Conservation (phyloP, 2,113 vertebrate genomes). For the Oreotrochilus melanogaster region DNA sequence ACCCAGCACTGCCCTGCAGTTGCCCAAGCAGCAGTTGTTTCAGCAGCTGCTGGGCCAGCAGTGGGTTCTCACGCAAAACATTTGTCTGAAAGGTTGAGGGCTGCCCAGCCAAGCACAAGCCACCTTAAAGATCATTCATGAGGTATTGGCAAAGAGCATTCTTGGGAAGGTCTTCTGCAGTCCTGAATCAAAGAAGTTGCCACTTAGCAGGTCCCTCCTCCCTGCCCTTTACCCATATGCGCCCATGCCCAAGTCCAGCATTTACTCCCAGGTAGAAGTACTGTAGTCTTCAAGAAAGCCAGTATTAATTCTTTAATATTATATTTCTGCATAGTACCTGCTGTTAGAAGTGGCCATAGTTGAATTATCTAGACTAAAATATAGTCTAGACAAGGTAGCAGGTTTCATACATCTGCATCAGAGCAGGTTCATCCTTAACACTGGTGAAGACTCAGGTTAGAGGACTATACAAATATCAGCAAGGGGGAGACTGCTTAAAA, state of each 20-base stretch:
- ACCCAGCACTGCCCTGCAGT: background rate
- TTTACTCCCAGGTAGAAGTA: background rate
- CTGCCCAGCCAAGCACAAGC: background rate
- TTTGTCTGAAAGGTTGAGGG: background rate
- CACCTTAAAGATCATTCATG: background rate
- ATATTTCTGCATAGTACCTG: background rate
- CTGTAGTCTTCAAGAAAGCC: background rate
- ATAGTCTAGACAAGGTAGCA: fast-evolving
- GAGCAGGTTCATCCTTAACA: background rate
- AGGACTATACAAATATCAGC: background rate
- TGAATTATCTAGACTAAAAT: background rate
- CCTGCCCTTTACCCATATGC: background rate
- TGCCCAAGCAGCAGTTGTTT: background rate
- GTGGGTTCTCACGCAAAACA: background rate
- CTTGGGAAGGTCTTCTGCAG: background rate
- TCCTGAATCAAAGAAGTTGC: background rate
- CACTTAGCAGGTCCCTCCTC: background rate
- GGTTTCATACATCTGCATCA: background rate
- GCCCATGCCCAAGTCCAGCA: background rate
- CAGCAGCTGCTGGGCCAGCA: background rate
- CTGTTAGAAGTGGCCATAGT: background rate
- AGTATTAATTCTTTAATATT: background rate
- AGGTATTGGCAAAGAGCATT: background rate
- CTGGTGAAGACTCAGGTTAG: background rate
- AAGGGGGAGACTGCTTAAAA: background rate